Percentiles rank a stretch among this genome's conserved stretches.
These are phyloP conservation scores for Tinamus guttatus DNA, from an alignment of 2,113 vertebrate species.

Conservation along the genomic window DNA sequence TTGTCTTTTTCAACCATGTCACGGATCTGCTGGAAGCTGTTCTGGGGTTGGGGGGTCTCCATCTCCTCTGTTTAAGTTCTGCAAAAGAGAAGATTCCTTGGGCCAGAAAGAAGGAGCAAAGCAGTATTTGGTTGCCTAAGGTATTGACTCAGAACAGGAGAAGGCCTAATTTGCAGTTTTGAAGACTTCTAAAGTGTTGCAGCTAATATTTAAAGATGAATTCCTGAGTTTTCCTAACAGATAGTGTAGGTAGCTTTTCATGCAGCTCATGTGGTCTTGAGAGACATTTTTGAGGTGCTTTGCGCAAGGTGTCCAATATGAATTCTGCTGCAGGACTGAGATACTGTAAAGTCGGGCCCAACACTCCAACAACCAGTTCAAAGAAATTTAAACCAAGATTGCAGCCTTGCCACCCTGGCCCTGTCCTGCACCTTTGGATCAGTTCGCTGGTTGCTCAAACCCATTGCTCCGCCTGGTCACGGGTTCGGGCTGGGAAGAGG, in stretches of 20 bases:
- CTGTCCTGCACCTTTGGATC: neutral
- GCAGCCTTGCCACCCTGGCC: rapidly evolving
- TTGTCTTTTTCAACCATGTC: neutral
- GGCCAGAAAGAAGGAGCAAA: neutral
- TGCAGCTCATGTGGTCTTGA: neutral
- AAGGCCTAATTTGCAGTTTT: neutral
- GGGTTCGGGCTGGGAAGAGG: neutral
- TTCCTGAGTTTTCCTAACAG: neutral
- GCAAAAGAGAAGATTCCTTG: neutral
- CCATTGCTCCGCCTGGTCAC: too few species aligned
- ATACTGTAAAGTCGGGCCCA: neutral
- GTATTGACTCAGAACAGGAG: neutral
- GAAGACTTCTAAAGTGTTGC: neutral
- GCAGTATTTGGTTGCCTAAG: neutral
- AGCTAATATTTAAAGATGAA: neutral
- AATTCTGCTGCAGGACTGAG: neutral
- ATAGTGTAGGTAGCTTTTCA: neutral
- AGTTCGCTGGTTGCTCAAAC: neutral
- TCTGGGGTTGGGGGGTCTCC: neutral
- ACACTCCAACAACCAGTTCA: neutral
- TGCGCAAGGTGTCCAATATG: neutral
- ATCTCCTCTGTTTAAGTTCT: neutral
- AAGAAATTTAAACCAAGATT: neutral
- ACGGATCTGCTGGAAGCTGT: neutral
- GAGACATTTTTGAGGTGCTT: neutral